Base-by-base conservation (phyloP, 37 sponge, comb jelly and placozoan species). In the Chondrosia reniformis region DNA sequence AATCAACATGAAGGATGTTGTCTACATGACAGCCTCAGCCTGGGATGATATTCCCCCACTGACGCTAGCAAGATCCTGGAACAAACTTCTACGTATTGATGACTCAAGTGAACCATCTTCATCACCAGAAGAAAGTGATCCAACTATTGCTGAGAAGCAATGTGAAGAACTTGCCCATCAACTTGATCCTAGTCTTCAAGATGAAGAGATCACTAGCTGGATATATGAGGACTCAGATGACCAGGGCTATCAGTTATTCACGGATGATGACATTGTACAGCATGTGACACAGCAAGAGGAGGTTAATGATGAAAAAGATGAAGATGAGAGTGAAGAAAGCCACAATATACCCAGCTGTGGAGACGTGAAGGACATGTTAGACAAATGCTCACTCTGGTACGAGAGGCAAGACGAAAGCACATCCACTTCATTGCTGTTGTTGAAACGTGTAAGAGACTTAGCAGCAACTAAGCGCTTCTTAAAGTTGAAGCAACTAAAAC, bases 1-100 rank as follows among this genome's bases (percentile, higher is more conserved):
- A 28, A 55, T 81, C 59, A 81, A 71, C 66, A 34, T 81, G 45
- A 55, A 73, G n/a, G 81, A 65, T 80, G 69, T 52, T 13, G 80
- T 80, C 12, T 80, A 67, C 33, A 80, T 80, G 69, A 54, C 54
- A 31, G 78, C 78, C 33, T 33, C 41, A 31, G 63, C 63, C 63
- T 78, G 79, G 79, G 44, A 59, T 78, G 79, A 78, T 41, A 31
- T 58, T 33, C 69, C 4, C 39, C 33, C 67, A 33, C 34, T 52
- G 46, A 79, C 80, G n/a, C n/a, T 79, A 9, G 39, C 46, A 62
- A 79, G 54, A 33, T 65, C 67, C 15, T 79, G 80, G 80, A 79
- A 63, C 67, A 62, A 79, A 38, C 80, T 79, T 33, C 33, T 66
- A 66, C 31, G 67, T 22, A 22, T 22, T 61, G 63, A 28, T 28